A percentile compares a stretch with the other conserved stretches of the same genome.
Conservation (phyloP, 2,113 vertebrate genomes). For the Prionailurus viverrinus region DNA sequence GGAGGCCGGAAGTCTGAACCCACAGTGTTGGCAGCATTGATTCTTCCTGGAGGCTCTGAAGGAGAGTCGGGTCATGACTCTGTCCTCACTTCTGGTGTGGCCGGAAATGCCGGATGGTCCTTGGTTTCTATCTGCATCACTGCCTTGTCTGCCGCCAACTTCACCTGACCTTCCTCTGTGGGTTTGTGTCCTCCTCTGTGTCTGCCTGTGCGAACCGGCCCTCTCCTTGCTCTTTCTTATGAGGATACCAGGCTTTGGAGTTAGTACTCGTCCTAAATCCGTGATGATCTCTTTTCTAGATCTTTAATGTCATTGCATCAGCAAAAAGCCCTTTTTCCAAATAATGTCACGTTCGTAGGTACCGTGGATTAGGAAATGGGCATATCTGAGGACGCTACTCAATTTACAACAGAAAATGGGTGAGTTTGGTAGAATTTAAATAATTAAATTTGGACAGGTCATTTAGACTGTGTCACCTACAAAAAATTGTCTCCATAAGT, state of each 20-base stretch:
- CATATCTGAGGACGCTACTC: neutral
- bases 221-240: neutral
- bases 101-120: accelerated
- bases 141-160: accelerated
- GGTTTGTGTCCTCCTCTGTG: neutral
- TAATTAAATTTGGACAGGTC: neutral
- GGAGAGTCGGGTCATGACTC: accelerated
- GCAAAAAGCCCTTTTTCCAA: neutral
- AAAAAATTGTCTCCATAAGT: neutral
- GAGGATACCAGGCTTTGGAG: neutral
- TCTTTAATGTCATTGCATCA: neutral
- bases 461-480: neutral
- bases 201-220: neutral
- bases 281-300: neutral
- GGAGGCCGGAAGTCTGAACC: neutral
- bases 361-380: neutral
- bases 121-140: accelerated
- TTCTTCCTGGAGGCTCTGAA: neutral
- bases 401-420: neutral
- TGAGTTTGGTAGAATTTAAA: neutral
- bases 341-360: neutral
- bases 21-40: accelerated
- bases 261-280: neutral
- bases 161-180: accelerated
- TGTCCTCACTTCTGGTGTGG: accelerated